A percentile compares a stretch with the other conserved stretches of the same genome.
phyloP scores from a whole-genome alignment of 1,140 invertebrate species.

The Aradophagus sp. region DNA sequence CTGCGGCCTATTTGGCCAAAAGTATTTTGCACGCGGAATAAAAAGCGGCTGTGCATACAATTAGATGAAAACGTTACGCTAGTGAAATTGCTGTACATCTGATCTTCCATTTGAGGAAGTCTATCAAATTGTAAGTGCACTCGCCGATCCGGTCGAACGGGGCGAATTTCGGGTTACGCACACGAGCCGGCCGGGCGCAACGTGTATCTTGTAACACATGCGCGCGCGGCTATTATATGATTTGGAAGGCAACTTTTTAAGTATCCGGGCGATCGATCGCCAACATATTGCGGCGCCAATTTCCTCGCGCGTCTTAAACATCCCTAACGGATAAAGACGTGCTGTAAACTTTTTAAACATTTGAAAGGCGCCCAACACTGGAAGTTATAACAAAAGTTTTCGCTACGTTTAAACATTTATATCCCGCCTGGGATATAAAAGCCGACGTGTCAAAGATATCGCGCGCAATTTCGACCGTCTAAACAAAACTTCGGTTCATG shows the following conservation, averaged over 20 bases:
- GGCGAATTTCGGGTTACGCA: too few relatives aligned
- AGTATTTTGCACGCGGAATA: too few relatives aligned
- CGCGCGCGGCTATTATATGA: too few relatives aligned
- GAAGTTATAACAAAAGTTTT: conserved; percentile 41
- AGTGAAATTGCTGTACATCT: too few relatives aligned
- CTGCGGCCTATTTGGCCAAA: too few relatives aligned
- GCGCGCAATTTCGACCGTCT: conserved; percentile 5
- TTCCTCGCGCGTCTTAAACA: conserved; percentile 7
- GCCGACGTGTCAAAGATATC: conserved; percentile 13
- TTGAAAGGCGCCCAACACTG: conserved; percentile 23
- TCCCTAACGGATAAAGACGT: conserved; percentile 19
- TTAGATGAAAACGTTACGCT: too few relatives aligned
- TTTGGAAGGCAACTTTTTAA: conserved; percentile 18
- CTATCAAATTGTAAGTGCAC: too few relatives aligned
- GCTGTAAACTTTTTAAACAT: conserved; percentile 40
- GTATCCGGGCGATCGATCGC: conserved; percentile 13
- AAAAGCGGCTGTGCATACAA: too few relatives aligned
- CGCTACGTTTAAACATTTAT: conserved; percentile 32
- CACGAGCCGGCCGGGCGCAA: too few relatives aligned
- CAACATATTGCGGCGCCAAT: conserved; percentile 6
- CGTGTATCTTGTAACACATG: too few relatives aligned
- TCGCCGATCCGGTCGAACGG: too few relatives aligned
- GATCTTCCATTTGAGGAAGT: too few relatives aligned
- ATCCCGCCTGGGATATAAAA: conserved; percentile 19
- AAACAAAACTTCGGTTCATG: conserved; percentile 8